Conservation (phyloP, 92 coral and sea anemone species). For the Montipora capitata region DNA sequence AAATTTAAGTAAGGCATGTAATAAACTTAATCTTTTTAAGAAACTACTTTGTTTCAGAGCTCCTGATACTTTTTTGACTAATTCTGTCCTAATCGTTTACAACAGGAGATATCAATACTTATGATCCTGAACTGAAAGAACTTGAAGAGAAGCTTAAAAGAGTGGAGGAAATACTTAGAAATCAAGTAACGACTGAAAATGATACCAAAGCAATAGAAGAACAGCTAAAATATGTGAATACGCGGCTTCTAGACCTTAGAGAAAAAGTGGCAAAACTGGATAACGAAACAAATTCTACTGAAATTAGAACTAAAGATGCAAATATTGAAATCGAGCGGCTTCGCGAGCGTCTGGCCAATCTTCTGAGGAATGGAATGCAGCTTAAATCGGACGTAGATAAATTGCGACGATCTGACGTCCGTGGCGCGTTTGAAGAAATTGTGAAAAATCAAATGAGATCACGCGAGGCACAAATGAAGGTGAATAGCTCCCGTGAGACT, state of each 20-base stretch:
- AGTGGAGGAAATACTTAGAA: constrained; percentile 77
- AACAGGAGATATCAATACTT: constrained; percentile 77
- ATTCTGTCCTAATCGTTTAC: not conserved
- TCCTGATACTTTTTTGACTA: not conserved
- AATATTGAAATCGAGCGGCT: constrained; percentile 81
- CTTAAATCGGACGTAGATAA: constrained; percentile 68
- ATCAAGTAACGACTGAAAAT: constrained; percentile 82
- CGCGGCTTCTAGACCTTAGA: constrained; percentile 59
- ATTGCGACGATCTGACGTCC: constrained; percentile 69
- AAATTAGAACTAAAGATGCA: constrained; percentile 61
- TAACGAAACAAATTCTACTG: constrained; percentile 55
- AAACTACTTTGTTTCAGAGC: too few species aligned
- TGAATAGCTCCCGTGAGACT: constrained; percentile 71
- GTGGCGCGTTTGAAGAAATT: constrained; percentile 84
- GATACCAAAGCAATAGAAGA: constrained; percentile 80
- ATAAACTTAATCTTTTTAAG: too few species aligned
- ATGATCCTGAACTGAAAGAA: constrained; percentile 79
- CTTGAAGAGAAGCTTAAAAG: constrained; percentile 84
- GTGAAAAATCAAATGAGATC: constrained; percentile 84
- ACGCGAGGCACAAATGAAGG: constrained; percentile 77
- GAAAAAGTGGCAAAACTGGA: constrained; percentile 54
- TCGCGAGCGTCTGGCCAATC: constrained; percentile 69
- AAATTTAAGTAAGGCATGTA: too few species aligned
- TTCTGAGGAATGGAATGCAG: constrained; percentile 64
- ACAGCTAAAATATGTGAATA: constrained; percentile 54